Evolutionary conservation across 2,797 vertebrate species (phyloP).

Genomic region (Epinephelus coioides): DNA sequence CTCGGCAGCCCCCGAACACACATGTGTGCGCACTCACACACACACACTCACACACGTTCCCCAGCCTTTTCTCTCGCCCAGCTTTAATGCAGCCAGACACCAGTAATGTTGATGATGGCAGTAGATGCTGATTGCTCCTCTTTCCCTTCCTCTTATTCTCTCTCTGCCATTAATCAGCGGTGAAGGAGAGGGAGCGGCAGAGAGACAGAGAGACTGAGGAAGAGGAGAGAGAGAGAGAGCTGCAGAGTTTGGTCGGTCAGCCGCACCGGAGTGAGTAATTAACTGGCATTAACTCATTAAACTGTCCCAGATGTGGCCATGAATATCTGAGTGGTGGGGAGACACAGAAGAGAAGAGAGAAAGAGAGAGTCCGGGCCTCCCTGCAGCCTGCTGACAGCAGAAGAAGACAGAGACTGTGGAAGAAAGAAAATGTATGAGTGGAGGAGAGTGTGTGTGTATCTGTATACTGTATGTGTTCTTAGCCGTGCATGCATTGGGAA

Average conservation of each 20-base stretch:
- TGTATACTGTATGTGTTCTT: slow-evolving; percentile 20
- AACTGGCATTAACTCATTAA: slow-evolving; percentile 89
- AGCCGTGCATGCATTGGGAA: background rate
- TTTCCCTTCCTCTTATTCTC: slow-evolving; percentile 72
- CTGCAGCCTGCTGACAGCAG: slow-evolving; percentile 58
- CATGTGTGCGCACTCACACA: slow-evolving; percentile 32
- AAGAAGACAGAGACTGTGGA: slow-evolving; percentile 36
- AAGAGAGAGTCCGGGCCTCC: slow-evolving; percentile 35
- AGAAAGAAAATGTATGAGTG: slow-evolving; percentile 44
- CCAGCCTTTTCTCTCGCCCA: slow-evolving; percentile 51
- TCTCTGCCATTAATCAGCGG: slow-evolving; percentile 79
- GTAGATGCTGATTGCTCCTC: slow-evolving; percentile 79
- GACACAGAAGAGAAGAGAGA: slow-evolving; percentile 43
- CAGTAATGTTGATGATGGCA: slow-evolving; percentile 79
- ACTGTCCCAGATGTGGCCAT: slow-evolving; percentile 87
- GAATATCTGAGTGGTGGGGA: slow-evolving; percentile 78
- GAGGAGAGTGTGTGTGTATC: slow-evolving; percentile 5
- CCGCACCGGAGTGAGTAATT: slow-evolving; percentile 86
- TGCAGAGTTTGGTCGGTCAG: slow-evolving; percentile 78
- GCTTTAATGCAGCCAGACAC: slow-evolving; percentile 78
- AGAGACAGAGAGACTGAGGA: slow-evolving; percentile 21
- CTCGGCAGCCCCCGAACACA: slow-evolving; percentile 45
- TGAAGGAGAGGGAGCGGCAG: slow-evolving; percentile 57
- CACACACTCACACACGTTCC: slow-evolving; percentile 13
- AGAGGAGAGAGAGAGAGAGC: slow-evolving; percentile 33